Evolutionary conservation across 2,113 vertebrate genomes (phyloP).

Genomic region (Perca fluviatilis): DNA sequence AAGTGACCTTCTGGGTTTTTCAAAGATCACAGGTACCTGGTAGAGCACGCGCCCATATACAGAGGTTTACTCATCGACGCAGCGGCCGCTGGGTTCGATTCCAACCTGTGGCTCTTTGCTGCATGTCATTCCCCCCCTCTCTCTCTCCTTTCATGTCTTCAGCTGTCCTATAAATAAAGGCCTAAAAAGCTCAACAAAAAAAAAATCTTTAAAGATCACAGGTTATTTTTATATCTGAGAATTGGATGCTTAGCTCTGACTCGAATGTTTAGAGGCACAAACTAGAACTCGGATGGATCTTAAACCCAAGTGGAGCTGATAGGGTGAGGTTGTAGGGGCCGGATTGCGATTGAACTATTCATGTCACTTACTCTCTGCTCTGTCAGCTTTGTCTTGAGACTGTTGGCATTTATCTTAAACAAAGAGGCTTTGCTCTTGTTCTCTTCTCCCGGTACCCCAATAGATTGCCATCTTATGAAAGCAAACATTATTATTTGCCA

Average conservation of each 20-base stretch:
- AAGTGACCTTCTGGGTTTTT: neutral
- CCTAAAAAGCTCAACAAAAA: too few species aligned
- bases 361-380: slow-evolving; percentile 14
- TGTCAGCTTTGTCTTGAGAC: slow-evolving; percentile 13
- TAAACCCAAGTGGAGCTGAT: neutral
- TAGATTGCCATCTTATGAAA: slow-evolving; percentile 53
- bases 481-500: slow-evolving; percentile 61
- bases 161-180: too few species aligned
- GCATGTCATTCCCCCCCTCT: too few species aligned
- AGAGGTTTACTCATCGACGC: too few species aligned
- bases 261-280: neutral
- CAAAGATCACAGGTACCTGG: neutral
- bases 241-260: neutral
- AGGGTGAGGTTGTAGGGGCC: neutral
- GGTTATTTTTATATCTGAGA: neutral
- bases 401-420: slow-evolving; percentile 44
- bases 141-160: too few species aligned
- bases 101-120: too few species aligned
- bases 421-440: slow-evolving; percentile 25
- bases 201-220: neutral
- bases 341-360: neutral
- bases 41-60: too few species aligned
- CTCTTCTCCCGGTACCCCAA: slow-evolving; percentile 3
- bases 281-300: neutral
- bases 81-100: too few species aligned